Evolutionary conservation across 2,113 vertebrate genomes (phyloP).

Genomic region (Symphodus melops): DNA sequence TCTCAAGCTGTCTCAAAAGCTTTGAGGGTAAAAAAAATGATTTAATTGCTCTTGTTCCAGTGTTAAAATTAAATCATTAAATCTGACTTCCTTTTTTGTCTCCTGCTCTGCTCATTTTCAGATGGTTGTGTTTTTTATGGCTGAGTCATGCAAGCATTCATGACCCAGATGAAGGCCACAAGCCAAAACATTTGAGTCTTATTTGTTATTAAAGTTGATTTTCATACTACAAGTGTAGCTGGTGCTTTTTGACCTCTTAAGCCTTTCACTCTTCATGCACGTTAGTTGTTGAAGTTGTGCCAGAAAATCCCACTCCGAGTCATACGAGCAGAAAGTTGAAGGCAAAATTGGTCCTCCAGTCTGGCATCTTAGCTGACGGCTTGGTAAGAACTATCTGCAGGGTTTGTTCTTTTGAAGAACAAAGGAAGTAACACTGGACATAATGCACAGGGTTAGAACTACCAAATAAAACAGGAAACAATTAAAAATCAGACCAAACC

Average conservation of each 20-base stretch:
- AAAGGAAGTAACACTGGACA: not conserved
- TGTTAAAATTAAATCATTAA: not conserved
- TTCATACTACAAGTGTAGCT: too few species aligned
- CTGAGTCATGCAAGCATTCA: not conserved
- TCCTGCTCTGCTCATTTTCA: not conserved
- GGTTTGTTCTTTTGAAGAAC: not conserved
- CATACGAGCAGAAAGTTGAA: not conserved
- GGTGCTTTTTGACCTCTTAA: too few species aligned
- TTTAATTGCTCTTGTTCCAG: not conserved
- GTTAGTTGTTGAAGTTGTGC: too few species aligned
- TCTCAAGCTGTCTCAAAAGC: not conserved
- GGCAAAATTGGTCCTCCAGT: not conserved
- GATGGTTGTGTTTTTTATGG: constrained; percentile 12
- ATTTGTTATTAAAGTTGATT: too few species aligned
- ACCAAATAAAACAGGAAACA: too few species aligned
- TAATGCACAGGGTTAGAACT: too few species aligned
- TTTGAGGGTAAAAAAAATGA: not conserved
- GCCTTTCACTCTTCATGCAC: too few species aligned
- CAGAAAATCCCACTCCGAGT: too few species aligned
- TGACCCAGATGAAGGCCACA: too few species aligned
- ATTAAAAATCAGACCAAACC: too few species aligned
- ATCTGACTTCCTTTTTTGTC: not conserved
- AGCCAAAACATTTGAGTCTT: too few species aligned
- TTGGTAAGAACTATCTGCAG: not conserved
- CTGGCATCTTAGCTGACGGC: not conserved